phyloP scores from a whole-genome alignment of 2,113 vertebrate species.

The Bagarius yarrelli region DNA sequence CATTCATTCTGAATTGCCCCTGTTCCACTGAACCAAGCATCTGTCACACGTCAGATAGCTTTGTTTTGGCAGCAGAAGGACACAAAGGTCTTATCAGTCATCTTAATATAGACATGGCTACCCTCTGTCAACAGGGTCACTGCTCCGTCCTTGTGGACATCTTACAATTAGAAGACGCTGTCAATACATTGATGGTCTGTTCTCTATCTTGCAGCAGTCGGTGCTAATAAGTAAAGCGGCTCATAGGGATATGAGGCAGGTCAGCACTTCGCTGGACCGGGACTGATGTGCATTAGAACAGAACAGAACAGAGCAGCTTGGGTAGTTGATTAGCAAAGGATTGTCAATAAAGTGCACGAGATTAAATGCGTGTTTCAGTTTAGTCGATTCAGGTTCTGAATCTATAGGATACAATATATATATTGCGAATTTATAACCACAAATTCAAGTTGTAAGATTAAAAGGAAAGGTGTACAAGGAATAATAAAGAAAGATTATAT shows the following conservation, averaged over 20 bases:
- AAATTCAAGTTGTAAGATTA: no score
- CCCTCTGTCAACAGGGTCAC: background rate
- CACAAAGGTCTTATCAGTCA: constrained; percentile 45
- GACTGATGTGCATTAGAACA: constrained; percentile 43
- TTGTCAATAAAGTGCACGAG: background rate
- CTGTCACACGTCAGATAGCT: constrained; percentile 2
- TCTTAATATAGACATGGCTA: constrained; percentile 44
- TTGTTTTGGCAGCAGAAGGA: constrained; percentile 28
- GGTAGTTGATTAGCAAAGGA: background rate
- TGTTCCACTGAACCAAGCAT: background rate
- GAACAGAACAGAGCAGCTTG: constrained; percentile 29
- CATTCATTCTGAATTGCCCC: background rate
- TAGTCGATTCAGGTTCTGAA: no score
- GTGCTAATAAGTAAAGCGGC: constrained; percentile 10
- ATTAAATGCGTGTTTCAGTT: no score
- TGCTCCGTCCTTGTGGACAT: constrained; percentile 5
- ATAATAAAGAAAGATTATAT: no score
- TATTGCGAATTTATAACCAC: no score
- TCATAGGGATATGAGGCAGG: constrained; percentile 33
- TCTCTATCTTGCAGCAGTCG: constrained; percentile 4
- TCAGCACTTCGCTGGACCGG: constrained; percentile 50
- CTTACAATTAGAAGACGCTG: constrained; percentile 4
- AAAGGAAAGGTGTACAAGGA: no score
- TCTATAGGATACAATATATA: no score
- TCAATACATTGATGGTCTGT: background rate